Evolutionary conservation across 2,888 invertebrate species (phyloP).

Genomic region (Glaucopsyche alexis): DNA sequence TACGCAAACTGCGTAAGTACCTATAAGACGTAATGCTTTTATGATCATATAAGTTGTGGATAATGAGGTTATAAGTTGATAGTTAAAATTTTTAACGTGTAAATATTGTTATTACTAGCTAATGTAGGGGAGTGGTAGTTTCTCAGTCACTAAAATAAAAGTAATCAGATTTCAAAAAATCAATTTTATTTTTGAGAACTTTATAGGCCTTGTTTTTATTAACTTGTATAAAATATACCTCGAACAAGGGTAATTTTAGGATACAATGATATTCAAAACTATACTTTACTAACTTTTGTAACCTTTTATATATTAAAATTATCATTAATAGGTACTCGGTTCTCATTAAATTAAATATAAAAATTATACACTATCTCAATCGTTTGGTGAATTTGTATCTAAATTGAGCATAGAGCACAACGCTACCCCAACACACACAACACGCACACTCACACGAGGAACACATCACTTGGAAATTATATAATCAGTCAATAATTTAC

Average conservation of each 20-base stretch:
- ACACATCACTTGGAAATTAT: constrained; percentile 75
- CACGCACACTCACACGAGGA: constrained; percentile 72
- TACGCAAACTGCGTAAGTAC: no score
- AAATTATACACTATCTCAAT: constrained; percentile 77
- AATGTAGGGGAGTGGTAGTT: no score
- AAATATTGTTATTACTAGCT: no score
- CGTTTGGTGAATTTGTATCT: constrained; percentile 78
- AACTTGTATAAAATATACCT: constrained; percentile 57
- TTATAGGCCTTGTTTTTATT: constrained; percentile 51
- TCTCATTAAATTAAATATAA: constrained; percentile 77
- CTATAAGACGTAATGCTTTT: no score
- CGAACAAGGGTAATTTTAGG: constrained; percentile 54
- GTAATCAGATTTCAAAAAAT: constrained; percentile 45
- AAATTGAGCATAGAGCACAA: constrained; percentile 80
- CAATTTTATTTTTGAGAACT: constrained; percentile 56
- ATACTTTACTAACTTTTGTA: constrained; percentile 62
- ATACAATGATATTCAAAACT: constrained; percentile 55
- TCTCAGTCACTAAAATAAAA: constrained; percentile 38
- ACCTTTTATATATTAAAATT: constrained; percentile 79
- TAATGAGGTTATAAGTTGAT: no score
- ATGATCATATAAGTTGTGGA: no score
- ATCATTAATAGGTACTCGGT: constrained; percentile 78
- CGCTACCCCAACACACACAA: constrained; percentile 73
- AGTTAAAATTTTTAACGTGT: no score
- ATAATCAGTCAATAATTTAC: constrained; percentile 76